Percentiles rank a stretch among this genome's conserved stretches.
These are phyloP conservation scores for Hiodon tergisus DNA, from an alignment of 2,113 vertebrate species.

Conservation along the genomic window DNA sequence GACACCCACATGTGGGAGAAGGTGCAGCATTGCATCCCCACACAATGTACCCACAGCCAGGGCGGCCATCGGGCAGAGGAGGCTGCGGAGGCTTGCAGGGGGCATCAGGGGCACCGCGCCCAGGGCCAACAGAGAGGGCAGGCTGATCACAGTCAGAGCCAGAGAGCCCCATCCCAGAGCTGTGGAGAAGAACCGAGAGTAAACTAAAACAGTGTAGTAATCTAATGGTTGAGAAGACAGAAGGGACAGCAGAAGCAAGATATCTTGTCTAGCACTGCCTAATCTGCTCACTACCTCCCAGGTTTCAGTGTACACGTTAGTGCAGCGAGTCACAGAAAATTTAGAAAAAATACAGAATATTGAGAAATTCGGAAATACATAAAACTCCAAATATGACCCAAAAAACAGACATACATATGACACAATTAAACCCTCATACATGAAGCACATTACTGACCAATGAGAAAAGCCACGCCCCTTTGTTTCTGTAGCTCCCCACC, in stretches of 20 bases:
- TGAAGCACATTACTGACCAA: conserved; percentile 34
- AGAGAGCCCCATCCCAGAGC: conserved; percentile 64
- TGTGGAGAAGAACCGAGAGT: conserved; percentile 30
- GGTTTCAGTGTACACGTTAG: too few relatives aligned
- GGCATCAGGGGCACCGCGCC: conserved; percentile 56
- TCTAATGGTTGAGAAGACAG: background rate
- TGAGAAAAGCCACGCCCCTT: conserved; percentile 37
- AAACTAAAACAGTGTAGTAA: background rate
- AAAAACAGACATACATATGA: too few relatives aligned
- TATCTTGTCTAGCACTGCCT: background rate
- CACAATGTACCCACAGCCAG: conserved; percentile 75
- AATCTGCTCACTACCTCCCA: too few relatives aligned
- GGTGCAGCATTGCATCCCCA: conserved; percentile 74
- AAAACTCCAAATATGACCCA: too few relatives aligned
- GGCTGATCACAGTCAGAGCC: conserved; percentile 63
- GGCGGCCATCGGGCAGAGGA: conserved; percentile 70
- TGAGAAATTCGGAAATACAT: too few relatives aligned
- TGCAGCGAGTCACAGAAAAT: too few relatives aligned
- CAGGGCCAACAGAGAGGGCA: conserved; percentile 63
- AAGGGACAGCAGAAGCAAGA: background rate
- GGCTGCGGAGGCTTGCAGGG: conserved; percentile 40
- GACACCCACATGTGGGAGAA: conserved; percentile 68
- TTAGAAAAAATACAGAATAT: too few relatives aligned
- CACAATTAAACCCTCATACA: too few relatives aligned
- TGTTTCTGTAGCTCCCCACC: conserved; percentile 20